Percentiles rank a stretch among this genome's conserved stretches.
These are phyloP conservation scores for Danio kyathit DNA, from an alignment of 2,797 vertebrate species.

Conservation along the genomic window DNA sequence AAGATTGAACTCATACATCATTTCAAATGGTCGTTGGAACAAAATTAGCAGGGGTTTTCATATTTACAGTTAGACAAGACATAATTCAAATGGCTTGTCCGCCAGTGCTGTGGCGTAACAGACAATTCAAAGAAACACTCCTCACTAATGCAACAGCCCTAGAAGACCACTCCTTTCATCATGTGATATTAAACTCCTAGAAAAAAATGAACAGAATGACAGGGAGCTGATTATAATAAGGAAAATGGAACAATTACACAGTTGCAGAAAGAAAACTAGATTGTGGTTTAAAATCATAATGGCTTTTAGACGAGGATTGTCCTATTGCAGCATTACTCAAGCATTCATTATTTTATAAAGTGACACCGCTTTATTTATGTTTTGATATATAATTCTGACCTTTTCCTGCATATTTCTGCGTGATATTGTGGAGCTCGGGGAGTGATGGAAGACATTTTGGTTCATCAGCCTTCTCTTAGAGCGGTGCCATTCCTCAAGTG, in stretches of 20 bases:
- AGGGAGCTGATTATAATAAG: constrained; percentile 2
- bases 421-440: constrained; percentile 69
- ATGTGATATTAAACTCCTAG: constrained; percentile 17
- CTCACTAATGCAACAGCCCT: background rate
- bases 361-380: constrained; percentile 62
- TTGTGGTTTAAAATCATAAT: constrained; percentile 36
- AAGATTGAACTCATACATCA: background rate
- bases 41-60: background rate
- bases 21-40: background rate
- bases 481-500: constrained; percentile 60
- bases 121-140: background rate
- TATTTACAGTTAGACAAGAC: background rate
- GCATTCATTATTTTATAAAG: constrained; percentile 46
- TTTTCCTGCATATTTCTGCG: constrained; percentile 67
- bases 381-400: constrained; percentile 70
- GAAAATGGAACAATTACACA: background rate
- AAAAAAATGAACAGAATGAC: constrained; percentile 3
- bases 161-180: constrained; percentile 1
- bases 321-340: constrained; percentile 2
- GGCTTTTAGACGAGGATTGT: constrained; percentile 16
- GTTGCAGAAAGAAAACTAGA: constrained; percentile 13
- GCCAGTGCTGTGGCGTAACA: background rate
- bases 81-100: constrained; percentile 6
- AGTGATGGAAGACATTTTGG: constrained; percentile 66
- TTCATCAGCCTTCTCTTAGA: constrained; percentile 48